These are phyloP conservation scores for Vireo altiloquus DNA, from an alignment of 2,113 vertebrate species.

Conservation along the genomic window DNA sequence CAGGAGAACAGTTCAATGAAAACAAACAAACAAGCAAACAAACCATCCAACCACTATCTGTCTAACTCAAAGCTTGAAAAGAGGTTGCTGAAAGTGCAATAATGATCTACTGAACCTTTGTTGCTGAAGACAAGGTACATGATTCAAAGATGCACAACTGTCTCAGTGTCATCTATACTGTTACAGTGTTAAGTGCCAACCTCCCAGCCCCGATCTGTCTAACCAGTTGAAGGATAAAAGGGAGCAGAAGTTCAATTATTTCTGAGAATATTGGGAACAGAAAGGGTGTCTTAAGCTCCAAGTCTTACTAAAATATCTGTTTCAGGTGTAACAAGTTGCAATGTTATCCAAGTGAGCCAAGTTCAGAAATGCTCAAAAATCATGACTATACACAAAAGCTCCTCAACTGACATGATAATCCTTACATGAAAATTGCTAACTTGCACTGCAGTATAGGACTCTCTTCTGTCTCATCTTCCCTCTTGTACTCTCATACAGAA, in stretches of 20 bases:
- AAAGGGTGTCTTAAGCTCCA: background rate
- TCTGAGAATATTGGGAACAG: background rate
- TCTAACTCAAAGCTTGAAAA: background rate
- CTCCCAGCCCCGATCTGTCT: background rate
- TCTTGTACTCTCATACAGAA: background rate
- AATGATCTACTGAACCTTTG: background rate
- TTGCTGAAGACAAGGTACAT: background rate
- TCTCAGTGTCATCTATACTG: background rate
- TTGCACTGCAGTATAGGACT: background rate
- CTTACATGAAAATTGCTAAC: background rate
- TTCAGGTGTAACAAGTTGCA: background rate
- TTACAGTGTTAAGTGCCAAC: background rate
- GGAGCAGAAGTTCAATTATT: background rate
- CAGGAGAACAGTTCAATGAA: background rate
- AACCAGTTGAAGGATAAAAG: background rate
- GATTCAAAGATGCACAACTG: background rate
- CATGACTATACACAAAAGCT: background rate
- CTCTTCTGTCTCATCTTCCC: background rate
- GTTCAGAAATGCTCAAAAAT: background rate
- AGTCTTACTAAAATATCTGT: background rate
- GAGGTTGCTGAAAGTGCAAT: background rate
- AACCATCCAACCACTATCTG: background rate
- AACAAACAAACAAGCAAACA: background rate
- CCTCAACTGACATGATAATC: background rate
- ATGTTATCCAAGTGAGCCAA: background rate